These are phyloP conservation scores for Tenualosa thibaudeaui DNA, from an alignment of 2,797 vertebrate genomes.

Conservation along the genomic window DNA sequence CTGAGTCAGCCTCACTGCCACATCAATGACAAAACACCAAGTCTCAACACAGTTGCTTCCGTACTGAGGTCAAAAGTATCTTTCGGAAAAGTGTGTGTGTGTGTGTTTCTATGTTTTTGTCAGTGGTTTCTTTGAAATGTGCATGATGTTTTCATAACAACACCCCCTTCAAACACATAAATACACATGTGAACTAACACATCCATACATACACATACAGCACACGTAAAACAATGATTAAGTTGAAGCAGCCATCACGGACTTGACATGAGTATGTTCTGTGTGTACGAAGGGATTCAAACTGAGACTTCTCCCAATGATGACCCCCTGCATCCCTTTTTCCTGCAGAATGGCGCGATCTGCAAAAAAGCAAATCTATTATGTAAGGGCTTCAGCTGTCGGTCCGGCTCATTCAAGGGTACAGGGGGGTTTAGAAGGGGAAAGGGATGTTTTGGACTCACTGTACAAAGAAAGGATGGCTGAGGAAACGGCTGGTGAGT, in stretches of 20 bases:
- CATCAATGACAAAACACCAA: not conserved
- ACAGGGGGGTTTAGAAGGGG: not conserved
- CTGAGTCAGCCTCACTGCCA: not conserved
- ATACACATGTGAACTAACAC: not conserved
- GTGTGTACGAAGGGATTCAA: not conserved
- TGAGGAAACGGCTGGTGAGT: constrained; percentile 18
- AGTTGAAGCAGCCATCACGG: not conserved
- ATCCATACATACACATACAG: not conserved
- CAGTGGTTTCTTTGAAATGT: constrained; percentile 29
- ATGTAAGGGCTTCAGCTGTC: constrained; percentile 14
- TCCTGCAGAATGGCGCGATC: constrained; percentile 15
- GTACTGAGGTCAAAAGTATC: not conserved
- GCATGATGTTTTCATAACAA: constrained; percentile 30
- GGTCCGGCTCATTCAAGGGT: not conserved
- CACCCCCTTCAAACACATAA: not conserved
- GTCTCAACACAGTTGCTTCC: not conserved
- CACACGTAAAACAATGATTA: not conserved
- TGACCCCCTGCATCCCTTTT: constrained; percentile 4
- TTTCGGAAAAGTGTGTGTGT: not conserved
- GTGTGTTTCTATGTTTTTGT: constrained; percentile 24
- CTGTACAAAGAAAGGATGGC: constrained; percentile 19
- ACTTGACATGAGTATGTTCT: not conserved
- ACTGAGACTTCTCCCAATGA: not conserved
- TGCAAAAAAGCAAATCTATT: not conserved
- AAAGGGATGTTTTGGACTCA: constrained; percentile 13